A percentile compares a stretch with the other conserved stretches of the same genome.
phyloP scores from a whole-genome alignment of 23 tunicate species.

The Diplosoma virens region DNA sequence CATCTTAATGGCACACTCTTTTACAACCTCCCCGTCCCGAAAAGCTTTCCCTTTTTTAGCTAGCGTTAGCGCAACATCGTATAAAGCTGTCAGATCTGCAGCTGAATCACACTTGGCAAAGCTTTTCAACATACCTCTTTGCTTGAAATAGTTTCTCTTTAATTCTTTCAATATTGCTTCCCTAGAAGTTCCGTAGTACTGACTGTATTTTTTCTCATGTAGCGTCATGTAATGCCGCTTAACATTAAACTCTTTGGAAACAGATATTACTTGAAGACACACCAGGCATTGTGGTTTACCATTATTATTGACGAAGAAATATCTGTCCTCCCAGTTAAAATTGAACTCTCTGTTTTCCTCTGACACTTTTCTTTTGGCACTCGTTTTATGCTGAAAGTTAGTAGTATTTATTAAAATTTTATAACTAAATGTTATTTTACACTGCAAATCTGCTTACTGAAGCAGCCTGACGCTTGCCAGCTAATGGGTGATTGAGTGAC shows the following conservation, averaged over 20 bases:
- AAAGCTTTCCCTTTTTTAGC: constrained; percentile 33
- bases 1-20: constrained; percentile 26
- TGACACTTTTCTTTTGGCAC: no score
- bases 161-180: constrained; percentile 25
- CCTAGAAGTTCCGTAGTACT: constrained; percentile 33
- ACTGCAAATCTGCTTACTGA: no score
- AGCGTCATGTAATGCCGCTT: constrained; percentile 20
- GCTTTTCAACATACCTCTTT: not conserved
- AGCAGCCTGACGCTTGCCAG: no score
- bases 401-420: no score
- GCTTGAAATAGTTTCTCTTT: constrained; percentile 14
- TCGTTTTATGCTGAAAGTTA: not conserved
- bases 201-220: constrained; percentile 30
- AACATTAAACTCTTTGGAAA: constrained; percentile 21
- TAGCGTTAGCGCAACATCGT: constrained; percentile 33
- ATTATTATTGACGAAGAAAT: constrained; percentile 15
- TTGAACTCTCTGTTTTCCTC: no score
- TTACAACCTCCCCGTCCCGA: constrained; percentile 33
- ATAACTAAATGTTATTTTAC: no score
- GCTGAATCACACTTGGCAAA: constrained; percentile 16
- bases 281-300: constrained; percentile 37
- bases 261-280: constrained; percentile 7
- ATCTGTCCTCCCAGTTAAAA: constrained; percentile 19
- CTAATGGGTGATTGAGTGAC: no score
- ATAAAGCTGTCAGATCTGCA: constrained; percentile 23